phyloP scores from a whole-genome alignment of 2,888 invertebrate genomes.

The Hydrotaea diabolus region DNA sequence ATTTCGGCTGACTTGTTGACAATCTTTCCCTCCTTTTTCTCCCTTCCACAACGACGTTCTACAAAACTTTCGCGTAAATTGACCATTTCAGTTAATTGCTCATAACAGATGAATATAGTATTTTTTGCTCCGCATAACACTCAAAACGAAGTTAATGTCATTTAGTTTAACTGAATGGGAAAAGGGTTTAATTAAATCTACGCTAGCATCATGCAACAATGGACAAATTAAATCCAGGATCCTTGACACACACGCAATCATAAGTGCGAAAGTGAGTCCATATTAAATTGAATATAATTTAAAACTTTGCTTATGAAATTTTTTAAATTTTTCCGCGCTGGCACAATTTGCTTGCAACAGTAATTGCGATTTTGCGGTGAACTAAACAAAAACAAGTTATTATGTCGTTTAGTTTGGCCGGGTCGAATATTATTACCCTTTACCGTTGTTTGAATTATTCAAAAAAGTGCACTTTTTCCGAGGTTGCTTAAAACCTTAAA shows the following conservation, averaged over 20 bases:
- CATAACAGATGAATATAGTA: constrained; percentile 39
- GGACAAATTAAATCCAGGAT: constrained; percentile 9
- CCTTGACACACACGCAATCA: not conserved
- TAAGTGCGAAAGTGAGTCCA: not conserved
- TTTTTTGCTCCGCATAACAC: constrained; percentile 38
- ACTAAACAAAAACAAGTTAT: no score
- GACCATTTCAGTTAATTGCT: constrained; percentile 45
- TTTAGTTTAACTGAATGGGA: constrained; percentile 44
- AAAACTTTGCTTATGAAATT: no score
- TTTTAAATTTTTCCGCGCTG: no score
- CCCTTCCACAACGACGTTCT: constrained; percentile 13
- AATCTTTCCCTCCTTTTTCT: not conserved
- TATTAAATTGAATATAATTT: not conserved
- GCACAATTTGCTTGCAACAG: no score
- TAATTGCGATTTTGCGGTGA: no score
- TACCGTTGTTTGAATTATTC: no score
- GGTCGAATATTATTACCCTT: no score
- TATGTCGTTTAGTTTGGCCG: no score
- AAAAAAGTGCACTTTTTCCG: no score
- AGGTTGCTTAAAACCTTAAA: no score
- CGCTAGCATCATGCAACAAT: not conserved
- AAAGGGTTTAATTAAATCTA: constrained; percentile 37
- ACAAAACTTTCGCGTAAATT: constrained; percentile 12
- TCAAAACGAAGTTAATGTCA: constrained; percentile 63
- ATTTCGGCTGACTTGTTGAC: no score